Base-by-base conservation (phyloP, 2,797 vertebrate genomes). In the Cephalopachus bancanus region DNA sequence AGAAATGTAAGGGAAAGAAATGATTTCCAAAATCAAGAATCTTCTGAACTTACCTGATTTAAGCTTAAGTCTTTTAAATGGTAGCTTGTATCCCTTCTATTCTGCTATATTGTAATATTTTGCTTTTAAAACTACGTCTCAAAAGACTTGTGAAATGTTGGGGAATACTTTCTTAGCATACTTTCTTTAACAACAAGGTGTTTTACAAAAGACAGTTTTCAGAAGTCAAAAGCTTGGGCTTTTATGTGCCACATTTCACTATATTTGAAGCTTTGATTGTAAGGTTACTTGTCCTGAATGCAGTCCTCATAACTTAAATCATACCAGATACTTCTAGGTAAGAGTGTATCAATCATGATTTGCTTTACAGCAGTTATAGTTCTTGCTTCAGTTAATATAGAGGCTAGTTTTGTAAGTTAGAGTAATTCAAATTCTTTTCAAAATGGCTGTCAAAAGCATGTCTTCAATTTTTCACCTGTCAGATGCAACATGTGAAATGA, bases 401-500 rank as follows among this genome's bases (percentile, higher is more conserved):
- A 93, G 33, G 24, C 59, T 67, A 76, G 33, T 62, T 79, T 22
- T 60, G 14, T 59, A 33, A 55, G 19, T 93, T 75, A 83, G 26
- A 75, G 30, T n/a, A 33, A 14, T 76, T 88, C 67, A 83, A 5
- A 72, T 59, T 93, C 64, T 79, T 88, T 80, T 59, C 33, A 59
- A 51, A 49, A 75, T 49, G 28, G 51, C 92, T 93, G n/a, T 91
- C 79, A 55, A 89, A 96, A 91, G 28, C 37, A 64, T 62, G 10
- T 83, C 86, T 83, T 89, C 71, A 57, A 9, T 91, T 81, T 91
- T 95, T 85, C 91, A 57, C 15, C 57, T 69, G 30, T 93, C 64
- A 65, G 2, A 33, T 78, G 26, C 28, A 88, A 30, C 28, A 1
- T 8, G 12, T 72, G 60, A 87, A 84, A 57, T 57, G 57, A 91